Percentiles rank a stretch among this genome's conserved stretches.
Conservation (phyloP, 2,888 invertebrate genomes). For the Pelosia muscerda region DNA sequence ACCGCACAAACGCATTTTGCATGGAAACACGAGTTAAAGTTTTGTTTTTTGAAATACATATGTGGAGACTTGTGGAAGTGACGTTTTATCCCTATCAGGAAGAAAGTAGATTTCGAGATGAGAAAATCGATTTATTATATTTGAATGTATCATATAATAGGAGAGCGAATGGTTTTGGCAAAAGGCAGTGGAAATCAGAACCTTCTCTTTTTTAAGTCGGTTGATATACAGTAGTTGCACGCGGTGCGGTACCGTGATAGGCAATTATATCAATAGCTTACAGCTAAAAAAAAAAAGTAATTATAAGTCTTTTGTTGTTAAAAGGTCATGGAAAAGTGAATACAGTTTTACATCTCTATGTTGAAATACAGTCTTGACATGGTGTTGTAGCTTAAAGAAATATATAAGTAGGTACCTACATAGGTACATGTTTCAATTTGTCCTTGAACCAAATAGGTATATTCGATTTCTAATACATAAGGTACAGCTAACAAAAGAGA, state of each 20-base stretch:
- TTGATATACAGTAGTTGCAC: background rate
- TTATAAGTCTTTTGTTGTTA: background rate
- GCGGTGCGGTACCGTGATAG: background rate
- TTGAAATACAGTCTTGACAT: background rate
- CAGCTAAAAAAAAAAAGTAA: background rate
- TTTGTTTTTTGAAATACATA: background rate
- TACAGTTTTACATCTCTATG: background rate
- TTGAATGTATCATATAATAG: too few species aligned
- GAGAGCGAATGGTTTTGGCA: too few species aligned
- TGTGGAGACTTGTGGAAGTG: background rate
- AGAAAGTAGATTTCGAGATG: background rate
- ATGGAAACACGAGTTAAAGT: background rate
- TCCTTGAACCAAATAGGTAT: background rate
- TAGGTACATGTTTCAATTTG: background rate
- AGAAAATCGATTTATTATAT: too few species aligned
- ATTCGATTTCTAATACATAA: too few species aligned
- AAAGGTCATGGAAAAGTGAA: background rate
- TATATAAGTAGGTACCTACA: background rate
- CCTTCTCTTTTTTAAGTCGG: too few species aligned
- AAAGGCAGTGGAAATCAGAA: too few species aligned
- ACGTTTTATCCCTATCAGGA: background rate
- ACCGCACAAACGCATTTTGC: conserved; percentile 18
- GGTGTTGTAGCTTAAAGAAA: conserved; percentile 1
- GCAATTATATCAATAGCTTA: background rate
- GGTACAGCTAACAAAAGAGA: too few species aligned